phyloP scores from a whole-genome alignment of 2,797 vertebrate species.

The Lindbergichthys nudifrons region DNA sequence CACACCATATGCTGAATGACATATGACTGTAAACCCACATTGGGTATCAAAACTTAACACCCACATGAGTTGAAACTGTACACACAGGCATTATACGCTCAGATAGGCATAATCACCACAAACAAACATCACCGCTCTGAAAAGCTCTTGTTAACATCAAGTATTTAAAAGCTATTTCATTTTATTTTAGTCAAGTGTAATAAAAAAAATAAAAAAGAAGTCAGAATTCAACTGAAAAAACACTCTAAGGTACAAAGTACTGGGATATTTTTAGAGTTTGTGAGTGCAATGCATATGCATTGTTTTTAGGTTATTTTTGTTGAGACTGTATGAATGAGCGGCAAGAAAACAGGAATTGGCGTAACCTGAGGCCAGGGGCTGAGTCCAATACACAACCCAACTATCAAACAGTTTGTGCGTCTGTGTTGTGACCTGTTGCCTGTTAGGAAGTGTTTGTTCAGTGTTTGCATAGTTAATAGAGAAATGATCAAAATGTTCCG shows the following conservation, averaged over 20 bases:
- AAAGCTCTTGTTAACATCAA: not conserved
- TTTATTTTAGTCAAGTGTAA: not conserved
- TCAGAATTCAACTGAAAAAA: not conserved
- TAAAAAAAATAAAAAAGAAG: not conserved
- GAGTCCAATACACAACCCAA: constrained; percentile 8
- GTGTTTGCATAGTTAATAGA: not conserved
- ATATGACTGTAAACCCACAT: constrained; percentile 53
- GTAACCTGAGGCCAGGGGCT: constrained; percentile 25
- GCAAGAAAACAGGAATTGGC: constrained; percentile 73
- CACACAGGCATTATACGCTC: constrained; percentile 38
- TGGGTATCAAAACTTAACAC: constrained; percentile 63
- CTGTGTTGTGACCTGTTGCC: not conserved
- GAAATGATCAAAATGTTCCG: not conserved
- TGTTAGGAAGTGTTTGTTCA: constrained; percentile 8
- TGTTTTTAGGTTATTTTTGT: constrained; percentile 63
- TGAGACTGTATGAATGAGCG: constrained; percentile 65
- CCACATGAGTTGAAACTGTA: constrained; percentile 49
- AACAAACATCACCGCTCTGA: constrained; percentile 14
- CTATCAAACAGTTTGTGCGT: constrained; percentile 28
- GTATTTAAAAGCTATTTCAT: not conserved
- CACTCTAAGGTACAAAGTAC: fast-evolving
- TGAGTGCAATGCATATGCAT: constrained; percentile 18
- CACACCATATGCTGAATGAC: constrained; percentile 60
- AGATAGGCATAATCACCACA: constrained; percentile 32
- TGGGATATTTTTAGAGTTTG: constrained; percentile 5